phyloP scores from a whole-genome alignment of 2,888 invertebrate species.

The Pristionchus maxplancki region DNA sequence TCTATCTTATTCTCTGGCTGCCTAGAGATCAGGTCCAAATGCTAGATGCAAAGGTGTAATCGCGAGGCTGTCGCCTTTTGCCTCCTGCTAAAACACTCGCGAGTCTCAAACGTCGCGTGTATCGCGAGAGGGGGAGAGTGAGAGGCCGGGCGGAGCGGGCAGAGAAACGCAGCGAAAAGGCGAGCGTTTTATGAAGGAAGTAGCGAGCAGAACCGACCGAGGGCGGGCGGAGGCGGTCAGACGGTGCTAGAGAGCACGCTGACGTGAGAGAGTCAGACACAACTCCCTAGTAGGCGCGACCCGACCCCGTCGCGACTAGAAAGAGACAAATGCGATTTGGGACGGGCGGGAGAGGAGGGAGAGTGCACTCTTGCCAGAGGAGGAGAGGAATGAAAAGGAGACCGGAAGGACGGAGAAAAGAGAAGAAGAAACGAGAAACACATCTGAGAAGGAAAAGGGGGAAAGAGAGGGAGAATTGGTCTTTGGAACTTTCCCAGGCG shows the following conservation, averaged over 20 bases:
- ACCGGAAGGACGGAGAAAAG: background rate
- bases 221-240: background rate
- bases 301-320: background rate
- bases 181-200: background rate
- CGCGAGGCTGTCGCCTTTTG: background rate
- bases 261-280: background rate
- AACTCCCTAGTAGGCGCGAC: background rate
- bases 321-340: conserved; percentile 14
- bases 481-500: background rate
- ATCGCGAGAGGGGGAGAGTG: background rate
- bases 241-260: background rate
- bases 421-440: conserved; percentile 18
- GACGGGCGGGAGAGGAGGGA: background rate
- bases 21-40: background rate
- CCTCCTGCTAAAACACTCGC: background rate
- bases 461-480: background rate
- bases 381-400: background rate
- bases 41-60: background rate
- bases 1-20: background rate
- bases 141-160: background rate
- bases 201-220: background rate
- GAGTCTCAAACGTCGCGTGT: background rate
- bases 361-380: conserved; percentile 15
- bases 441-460: background rate
- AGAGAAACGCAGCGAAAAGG: background rate